Conservation (phyloP, 2,113 vertebrate species). For the Antennarius striatus region DNA sequence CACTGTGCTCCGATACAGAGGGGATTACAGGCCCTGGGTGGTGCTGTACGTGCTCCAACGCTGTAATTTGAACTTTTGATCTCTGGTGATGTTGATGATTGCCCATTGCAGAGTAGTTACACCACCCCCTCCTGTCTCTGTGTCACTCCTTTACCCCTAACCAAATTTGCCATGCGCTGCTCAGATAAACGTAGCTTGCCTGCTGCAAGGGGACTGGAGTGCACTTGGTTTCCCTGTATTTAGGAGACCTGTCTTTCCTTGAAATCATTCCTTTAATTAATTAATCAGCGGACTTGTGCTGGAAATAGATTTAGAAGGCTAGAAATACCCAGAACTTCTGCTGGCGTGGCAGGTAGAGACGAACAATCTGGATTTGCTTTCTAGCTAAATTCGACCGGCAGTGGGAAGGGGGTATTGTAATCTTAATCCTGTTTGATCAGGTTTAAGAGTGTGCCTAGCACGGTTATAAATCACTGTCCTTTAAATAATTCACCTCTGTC, state of each 20-base stretch:
- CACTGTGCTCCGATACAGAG: constrained; percentile 66
- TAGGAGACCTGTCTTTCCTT: constrained; percentile 59
- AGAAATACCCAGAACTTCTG: constrained; percentile 73
- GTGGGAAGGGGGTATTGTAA: constrained; percentile 75
- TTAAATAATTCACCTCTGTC: constrained; percentile 79
- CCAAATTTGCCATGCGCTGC: constrained; percentile 48
- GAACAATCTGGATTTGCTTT: constrained; percentile 60
- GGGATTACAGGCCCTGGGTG: constrained; percentile 63
- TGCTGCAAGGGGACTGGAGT: constrained; percentile 31
- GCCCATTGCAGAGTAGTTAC: constrained; percentile 68
- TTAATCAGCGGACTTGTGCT: constrained; percentile 72
- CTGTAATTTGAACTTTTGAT: constrained; percentile 80
- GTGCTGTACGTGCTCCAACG: constrained; percentile 64
- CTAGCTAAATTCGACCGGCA: constrained; percentile 58
- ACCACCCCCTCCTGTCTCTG: constrained; percentile 37
- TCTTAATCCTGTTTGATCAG: constrained; percentile 82
- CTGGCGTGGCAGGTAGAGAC: constrained; percentile 50
- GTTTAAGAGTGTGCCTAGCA: constrained; percentile 73
- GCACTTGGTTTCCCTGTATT: constrained; percentile 55
- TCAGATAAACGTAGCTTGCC: constrained; percentile 31
- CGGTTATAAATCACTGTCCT: constrained; percentile 80
- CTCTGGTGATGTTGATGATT: constrained; percentile 78
- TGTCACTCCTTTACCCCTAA: constrained; percentile 58
- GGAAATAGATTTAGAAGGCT: constrained; percentile 64
- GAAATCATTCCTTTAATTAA: constrained; percentile 75